Conservation (phyloP, 1,140 invertebrate species). For the Aporrectodea caliginosa region DNA sequence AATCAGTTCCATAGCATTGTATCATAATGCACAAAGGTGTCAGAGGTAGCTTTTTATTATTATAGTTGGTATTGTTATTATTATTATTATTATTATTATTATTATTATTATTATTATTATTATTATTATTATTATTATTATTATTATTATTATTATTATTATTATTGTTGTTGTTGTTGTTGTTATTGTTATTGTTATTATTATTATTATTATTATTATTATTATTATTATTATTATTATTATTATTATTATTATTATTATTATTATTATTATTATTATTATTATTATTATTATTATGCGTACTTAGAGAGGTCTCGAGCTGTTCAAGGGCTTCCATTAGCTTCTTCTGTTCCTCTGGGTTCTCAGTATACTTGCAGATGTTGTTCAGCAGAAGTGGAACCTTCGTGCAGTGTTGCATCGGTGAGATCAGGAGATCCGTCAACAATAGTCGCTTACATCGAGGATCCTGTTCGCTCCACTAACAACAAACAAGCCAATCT, state of each 20-base stretch:
- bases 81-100: too few species aligned
- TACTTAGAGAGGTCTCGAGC: conserved; percentile 65
- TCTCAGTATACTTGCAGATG: conserved; percentile 62
- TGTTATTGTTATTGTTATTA: background rate
- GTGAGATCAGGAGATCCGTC: conserved; percentile 66
- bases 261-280: background rate
- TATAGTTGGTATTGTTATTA: too few species aligned
- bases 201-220: background rate
- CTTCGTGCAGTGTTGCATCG: conserved; percentile 66
- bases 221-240: background rate
- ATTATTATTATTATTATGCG: conserved; percentile 40
- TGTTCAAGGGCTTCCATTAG: conserved; percentile 62
- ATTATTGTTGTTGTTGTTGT: background rate
- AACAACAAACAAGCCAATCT: too few species aligned
- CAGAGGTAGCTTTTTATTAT: too few species aligned
- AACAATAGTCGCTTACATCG: conserved; percentile 67
- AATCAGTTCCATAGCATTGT: too few species aligned
- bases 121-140: background rate
- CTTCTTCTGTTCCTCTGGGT: conserved; percentile 58
- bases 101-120: too few species aligned
- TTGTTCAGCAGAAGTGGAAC: conserved; percentile 65
- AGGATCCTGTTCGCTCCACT: conserved; percentile 63
- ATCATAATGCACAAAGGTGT: too few species aligned
- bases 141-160: background rate
- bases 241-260: background rate